Conservation (phyloP, 1,140 invertebrate species). For the Tenebrio molitor region DNA sequence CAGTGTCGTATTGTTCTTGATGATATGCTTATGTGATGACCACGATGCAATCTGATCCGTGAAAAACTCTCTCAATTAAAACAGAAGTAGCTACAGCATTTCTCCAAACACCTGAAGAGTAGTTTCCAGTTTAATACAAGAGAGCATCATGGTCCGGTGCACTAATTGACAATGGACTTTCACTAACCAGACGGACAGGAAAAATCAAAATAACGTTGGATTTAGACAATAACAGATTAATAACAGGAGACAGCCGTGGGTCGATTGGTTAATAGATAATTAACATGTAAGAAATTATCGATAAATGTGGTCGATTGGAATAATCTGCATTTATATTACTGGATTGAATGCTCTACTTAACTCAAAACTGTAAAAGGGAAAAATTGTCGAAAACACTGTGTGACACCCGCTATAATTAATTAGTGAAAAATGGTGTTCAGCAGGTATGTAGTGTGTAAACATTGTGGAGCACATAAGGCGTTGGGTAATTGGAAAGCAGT, state of each 20-base stretch:
- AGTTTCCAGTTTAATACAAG: constrained; percentile 28
- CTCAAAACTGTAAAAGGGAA: constrained; percentile 21
- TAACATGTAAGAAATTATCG: constrained; percentile 23
- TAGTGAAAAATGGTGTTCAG: constrained; percentile 14
- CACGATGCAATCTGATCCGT: background rate
- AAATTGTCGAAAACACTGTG: constrained; percentile 16
- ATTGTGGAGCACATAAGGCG: constrained; percentile 37
- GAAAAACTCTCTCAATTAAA: constrained; percentile 6
- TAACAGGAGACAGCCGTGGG: background rate
- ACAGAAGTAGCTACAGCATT: background rate
- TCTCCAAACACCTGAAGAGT: constrained; percentile 18
- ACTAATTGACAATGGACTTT: constrained; percentile 46
- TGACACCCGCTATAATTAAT: constrained; percentile 28
- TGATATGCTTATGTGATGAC: too few relatives aligned
- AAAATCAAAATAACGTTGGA: constrained; percentile 16
- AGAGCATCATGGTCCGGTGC: constrained; percentile 39
- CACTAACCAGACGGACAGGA: constrained; percentile 13
- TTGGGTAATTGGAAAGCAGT: constrained; percentile 52
- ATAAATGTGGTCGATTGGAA: constrained; percentile 28
- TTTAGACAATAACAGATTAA: constrained; percentile 4
- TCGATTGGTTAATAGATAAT: constrained; percentile 31
- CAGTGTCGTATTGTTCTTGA: background rate
- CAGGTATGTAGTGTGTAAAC: background rate
- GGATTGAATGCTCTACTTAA: constrained; percentile 36
- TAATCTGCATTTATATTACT: constrained; percentile 38